A percentile compares a stretch with the other conserved stretches of the same genome.
Evolutionary conservation across 2,113 vertebrate species (phyloP).

Genomic region (Sialia sialis): DNA sequence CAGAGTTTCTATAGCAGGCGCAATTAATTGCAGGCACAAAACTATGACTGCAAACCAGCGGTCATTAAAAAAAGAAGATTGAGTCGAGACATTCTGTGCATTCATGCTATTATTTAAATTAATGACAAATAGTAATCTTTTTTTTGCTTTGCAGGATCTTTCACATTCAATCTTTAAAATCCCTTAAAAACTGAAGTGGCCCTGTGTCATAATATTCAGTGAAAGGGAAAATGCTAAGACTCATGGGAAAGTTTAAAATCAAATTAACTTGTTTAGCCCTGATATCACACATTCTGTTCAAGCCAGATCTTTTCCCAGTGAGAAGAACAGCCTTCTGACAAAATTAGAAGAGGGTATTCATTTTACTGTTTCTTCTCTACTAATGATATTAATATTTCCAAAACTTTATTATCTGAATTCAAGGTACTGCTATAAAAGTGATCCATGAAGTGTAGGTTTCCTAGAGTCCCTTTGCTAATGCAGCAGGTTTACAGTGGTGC

Average conservation of each 20-base stretch:
- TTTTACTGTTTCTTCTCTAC: not conserved
- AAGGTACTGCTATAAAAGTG: not conserved
- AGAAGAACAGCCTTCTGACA: not conserved
- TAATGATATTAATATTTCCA: not conserved
- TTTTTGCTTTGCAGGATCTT: not conserved
- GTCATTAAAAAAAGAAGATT: conserved; percentile 16
- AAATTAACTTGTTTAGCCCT: conserved; percentile 10
- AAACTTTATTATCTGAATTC: not conserved
- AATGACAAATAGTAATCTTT: not conserved
- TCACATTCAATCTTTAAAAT: not conserved
- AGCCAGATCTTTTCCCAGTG: not conserved
- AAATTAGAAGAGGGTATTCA: not conserved
- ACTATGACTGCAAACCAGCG: not conserved
- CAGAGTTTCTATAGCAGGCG: not conserved
- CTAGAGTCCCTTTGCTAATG: not conserved
- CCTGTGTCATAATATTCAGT: not conserved
- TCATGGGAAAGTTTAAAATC: not conserved
- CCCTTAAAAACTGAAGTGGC: not conserved
- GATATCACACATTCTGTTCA: not conserved
- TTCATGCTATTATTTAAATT: conserved; percentile 9
- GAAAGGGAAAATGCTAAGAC: not conserved
- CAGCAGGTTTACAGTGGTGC: not conserved
- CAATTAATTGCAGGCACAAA: conserved; percentile 27
- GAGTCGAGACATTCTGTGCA: not conserved
- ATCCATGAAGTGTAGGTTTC: not conserved